phyloP scores from a whole-genome alignment of 2,888 invertebrate species.

The Amphipyra tragopoginis region DNA sequence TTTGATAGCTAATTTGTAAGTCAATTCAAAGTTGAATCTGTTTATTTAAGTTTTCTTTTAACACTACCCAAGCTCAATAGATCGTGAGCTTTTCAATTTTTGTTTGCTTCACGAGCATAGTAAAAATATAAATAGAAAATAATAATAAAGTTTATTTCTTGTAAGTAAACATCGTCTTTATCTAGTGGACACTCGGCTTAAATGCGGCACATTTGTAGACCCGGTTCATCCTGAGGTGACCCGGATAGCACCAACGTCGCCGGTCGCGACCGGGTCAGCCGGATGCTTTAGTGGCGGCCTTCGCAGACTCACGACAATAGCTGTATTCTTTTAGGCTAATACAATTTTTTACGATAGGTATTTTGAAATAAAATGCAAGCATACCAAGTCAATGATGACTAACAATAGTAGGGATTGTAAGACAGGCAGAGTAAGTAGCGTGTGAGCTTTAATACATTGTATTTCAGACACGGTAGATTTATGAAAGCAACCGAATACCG shows the following conservation, averaged over 20 bases:
- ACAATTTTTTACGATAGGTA: conserved; percentile 23
- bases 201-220: conserved; percentile 49
- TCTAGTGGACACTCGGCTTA: conserved; percentile 60
- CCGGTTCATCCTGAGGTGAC: conserved; percentile 74
- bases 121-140: neutral
- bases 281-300: conserved; percentile 76
- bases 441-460: conserved; percentile 12
- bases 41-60: conserved; percentile 18
- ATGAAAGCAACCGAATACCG: conserved; percentile 22
- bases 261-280: conserved; percentile 86
- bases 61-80: conserved; percentile 1
- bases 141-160: neutral
- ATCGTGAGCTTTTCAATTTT: conserved; percentile 4
- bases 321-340: conserved; percentile 55
- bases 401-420: neutral
- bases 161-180: conserved; percentile 26
- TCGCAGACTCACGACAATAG: conserved; percentile 72
- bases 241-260: conserved; percentile 88
- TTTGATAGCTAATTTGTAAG: conserved; percentile 48
- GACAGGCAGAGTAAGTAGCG: neutral
- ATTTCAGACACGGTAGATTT: conserved; percentile 37
- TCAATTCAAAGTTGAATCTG: conserved; percentile 22
- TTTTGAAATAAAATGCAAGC: neutral
- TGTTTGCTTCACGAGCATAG: neutral
- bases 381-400: too few relatives aligned